Evolutionary conservation across 2,888 invertebrate genomes (phyloP), one percentile per base, ranked within the genome.

Genomic region (Epirrhoe alternata): DNA sequence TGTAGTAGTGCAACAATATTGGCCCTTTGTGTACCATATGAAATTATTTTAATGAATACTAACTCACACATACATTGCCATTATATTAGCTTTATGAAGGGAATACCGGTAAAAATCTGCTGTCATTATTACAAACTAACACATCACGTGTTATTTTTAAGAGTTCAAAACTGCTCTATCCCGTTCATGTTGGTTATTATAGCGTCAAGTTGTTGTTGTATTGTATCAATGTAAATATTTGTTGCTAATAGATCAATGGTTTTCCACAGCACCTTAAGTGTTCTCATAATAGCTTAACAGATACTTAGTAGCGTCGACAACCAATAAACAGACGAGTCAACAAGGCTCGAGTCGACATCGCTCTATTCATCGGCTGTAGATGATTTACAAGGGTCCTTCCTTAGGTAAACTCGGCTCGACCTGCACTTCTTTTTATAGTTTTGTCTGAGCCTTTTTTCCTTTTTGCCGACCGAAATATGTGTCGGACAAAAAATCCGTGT

Each of bases 301-400:
- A 88, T 86, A 89, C 88, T 90, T 89, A 90, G 87, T 86, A 86
- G 84, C 84, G 83, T 85, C 86, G 83, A 91, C 89, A 89, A 86
- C 88, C 81, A 89, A 92, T 91, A 92, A 92, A 90, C 88, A 89
- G 83, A 85, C 85, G 78, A 92, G 91, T 92, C 91, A 92, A 92
- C 90, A 90, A 82, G 85, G 88, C 87, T 89, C 83, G 81, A 86
- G 83, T 82, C 85, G 81, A 82, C 78, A 86, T 85, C 84, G 81
- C 80, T 85, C 85, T 87, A 91, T 92, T 91, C 90, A 89, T 87
- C 86, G 86, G 79, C 84, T 85, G 86, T 85, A 86, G 90, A 92
- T 92, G 93, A 92, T 92, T 92, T 93, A 92, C 92, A 92, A 92
- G 93, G 93, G 90, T 87, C 92, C 90, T 90, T 90, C 85, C 89